These are phyloP conservation scores for Porites cylindrica DNA, from an alignment of 92 coral and sea anemone species.

Conservation along the genomic window DNA sequence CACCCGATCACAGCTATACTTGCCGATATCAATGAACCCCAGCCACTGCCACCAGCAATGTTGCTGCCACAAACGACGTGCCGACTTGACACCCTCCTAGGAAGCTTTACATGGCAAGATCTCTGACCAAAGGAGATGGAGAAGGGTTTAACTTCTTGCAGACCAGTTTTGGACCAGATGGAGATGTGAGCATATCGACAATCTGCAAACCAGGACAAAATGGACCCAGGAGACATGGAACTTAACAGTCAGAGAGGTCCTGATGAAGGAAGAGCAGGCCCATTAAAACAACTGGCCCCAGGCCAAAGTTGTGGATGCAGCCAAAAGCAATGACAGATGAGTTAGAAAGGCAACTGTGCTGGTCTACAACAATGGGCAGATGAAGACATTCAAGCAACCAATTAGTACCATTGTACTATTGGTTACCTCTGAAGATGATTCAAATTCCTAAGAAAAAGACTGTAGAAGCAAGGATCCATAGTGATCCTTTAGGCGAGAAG, in stretches of 20 bases:
- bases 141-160: constrained; percentile 32
- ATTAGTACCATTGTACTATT: background rate
- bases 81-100: too few species aligned
- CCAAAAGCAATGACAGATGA: constrained; percentile 27
- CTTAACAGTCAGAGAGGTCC: constrained; percentile 39
- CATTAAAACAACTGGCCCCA: constrained; percentile 44
- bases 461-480: background rate
- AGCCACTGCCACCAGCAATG: too few species aligned
- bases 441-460: background rate
- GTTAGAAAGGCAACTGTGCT: constrained; percentile 37
- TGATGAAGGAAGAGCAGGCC: constrained; percentile 37
- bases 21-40: too few species aligned
- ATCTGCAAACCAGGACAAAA: constrained; percentile 25
- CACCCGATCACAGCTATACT: too few species aligned
- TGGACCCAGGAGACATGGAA: constrained; percentile 21
- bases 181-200: background rate
- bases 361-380: constrained; percentile 5
- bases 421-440: constrained; percentile 2
- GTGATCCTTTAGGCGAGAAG: constrained; percentile 22
- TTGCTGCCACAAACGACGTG: too few species aligned
- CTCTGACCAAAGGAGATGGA: background rate
- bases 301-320: constrained; percentile 29
- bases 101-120: too few species aligned
- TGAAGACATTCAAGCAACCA: constrained; percentile 8
- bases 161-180: too few species aligned